Percentiles rank a stretch among this genome's conserved stretches.
phyloP scores from a whole-genome alignment of 1,140 invertebrate species.

The Caenorhabditis brenneri region DNA sequence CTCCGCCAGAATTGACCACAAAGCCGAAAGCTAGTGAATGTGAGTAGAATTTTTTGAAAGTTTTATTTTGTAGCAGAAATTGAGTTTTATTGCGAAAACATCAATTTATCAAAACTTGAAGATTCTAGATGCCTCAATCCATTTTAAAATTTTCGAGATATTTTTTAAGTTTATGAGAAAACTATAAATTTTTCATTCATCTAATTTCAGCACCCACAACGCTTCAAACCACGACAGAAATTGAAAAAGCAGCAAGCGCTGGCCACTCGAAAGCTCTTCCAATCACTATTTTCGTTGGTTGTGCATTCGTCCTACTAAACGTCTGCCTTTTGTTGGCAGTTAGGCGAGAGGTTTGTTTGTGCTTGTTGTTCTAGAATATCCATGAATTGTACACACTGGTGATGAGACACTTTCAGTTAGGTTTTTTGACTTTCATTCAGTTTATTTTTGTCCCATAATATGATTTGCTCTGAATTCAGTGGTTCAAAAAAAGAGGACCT shows the following conservation, averaged over 20 bases:
- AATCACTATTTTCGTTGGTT: slow-evolving; percentile 91
- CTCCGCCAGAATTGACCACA: slow-evolving; percentile 56
- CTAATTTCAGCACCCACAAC: slow-evolving; percentile 17
- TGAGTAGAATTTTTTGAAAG: background rate
- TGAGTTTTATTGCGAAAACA: too few relatives aligned
- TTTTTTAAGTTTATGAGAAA: too few relatives aligned
- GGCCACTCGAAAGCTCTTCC: slow-evolving; percentile 79
- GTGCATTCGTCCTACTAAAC: slow-evolving; percentile 85
- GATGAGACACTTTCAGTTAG: background rate
- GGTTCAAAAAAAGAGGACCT: slow-evolving; percentile 46
- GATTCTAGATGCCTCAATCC: too few relatives aligned
- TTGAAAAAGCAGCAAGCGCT: slow-evolving; percentile 78
- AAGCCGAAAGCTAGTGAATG: slow-evolving; percentile 51
- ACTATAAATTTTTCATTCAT: too few relatives aligned
- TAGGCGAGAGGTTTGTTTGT: background rate
- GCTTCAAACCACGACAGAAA: background rate
- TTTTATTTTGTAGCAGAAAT: too few relatives aligned
- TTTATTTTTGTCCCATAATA: background rate
- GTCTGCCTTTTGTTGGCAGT: slow-evolving; percentile 84
- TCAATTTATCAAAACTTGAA: too few relatives aligned
- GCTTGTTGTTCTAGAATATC: background rate
- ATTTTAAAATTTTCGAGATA: too few relatives aligned
- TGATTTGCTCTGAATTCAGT: slow-evolving; percentile 54
- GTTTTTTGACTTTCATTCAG: background rate
- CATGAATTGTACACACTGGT: background rate